Evolutionary conservation across 2,888 invertebrate genomes (phyloP), one percentile per base, ranked within the genome.

Genomic region (Synanthedon vespiformis): DNA sequence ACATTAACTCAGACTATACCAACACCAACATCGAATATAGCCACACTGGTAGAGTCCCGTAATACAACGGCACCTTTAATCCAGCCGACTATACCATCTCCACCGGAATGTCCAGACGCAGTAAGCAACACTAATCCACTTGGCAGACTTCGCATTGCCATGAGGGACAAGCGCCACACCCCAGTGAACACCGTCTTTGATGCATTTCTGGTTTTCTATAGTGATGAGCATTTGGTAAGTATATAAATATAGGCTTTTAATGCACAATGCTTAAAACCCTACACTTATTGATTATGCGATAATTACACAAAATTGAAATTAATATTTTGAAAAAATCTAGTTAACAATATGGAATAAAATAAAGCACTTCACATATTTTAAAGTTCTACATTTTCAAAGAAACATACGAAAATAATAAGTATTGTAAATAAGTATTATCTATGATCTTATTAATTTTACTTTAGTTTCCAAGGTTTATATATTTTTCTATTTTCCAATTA

Each of bases 181-280:
- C 78, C 78, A 56, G 74, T 75, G 69, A 77, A 71, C 49, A 66
- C 76, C 0, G 67, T 68, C 53, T 74, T 93, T 8, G 90, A 94
- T 64, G 95, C 93, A 1, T 94, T 94, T 63, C 89, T 95, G 52
- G 81, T 95, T 52, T 93, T 94, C 51, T 92, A 92, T 52, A 92
- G 90, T 56, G 95, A 95, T 70, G 94, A 94, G 65, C 95, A 95
- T 82, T 92, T 93, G 90, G 93, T 93, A 77, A 64, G 51, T 49
- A 34, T 10, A 2, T 16, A n/a, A n/a, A n/a, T n/a, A 16, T 2
- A 34, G 22, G 22, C 22, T 22, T 34, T 34, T 34, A 2, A 34
- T 34, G 6, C 34, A 34, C 34, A 34, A 5, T 1, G 5, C 22
- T 2, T 44, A 44, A n/a, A 13, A 13, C 11, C 14, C n/a, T n/a